phyloP scores from a whole-genome alignment of 2,113 vertebrate genomes.

The Halichoeres trimaculatus region DNA sequence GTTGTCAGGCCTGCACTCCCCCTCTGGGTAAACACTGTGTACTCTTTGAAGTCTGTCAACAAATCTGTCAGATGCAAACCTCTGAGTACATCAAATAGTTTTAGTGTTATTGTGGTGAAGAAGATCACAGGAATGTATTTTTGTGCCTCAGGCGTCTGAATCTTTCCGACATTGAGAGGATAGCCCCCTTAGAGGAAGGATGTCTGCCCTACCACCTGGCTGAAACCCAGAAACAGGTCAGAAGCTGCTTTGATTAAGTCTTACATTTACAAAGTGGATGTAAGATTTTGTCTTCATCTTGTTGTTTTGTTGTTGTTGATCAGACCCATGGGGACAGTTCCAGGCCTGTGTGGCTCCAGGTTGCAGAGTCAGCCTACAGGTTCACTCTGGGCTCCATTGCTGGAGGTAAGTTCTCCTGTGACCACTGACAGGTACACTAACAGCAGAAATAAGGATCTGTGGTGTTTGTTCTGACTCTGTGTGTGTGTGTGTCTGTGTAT shows the following conservation, averaged over 20 bases:
- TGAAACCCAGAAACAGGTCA: constrained; percentile 94
- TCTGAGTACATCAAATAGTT: neutral
- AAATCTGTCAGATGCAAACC: neutral
- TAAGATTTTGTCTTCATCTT: too few species aligned
- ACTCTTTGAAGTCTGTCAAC: neutral
- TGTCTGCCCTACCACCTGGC: constrained; percentile 92
- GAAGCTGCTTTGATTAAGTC: neutral
- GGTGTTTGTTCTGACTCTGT: neutral
- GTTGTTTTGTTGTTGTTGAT: constrained; percentile 57
- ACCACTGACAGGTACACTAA: neutral
- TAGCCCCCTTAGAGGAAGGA: constrained; percentile 94
- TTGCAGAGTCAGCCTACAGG: constrained; percentile 95
- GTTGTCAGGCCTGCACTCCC: constrained; percentile 92
- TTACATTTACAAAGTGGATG: too few species aligned
- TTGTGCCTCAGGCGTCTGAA: constrained; percentile 89
- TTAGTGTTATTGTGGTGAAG: neutral
- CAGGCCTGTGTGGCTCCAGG: constrained; percentile 92
- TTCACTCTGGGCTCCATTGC: constrained; percentile 95
- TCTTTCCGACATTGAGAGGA: constrained; percentile 95
- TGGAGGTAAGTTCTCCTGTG: constrained; percentile 71
- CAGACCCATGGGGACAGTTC: constrained; percentile 85
- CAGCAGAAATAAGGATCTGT: neutral
- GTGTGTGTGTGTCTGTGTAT: neutral
- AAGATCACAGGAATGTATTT: neutral
- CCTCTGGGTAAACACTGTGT: constrained; percentile 89